Base-by-base conservation (phyloP, 2,797 vertebrate species). In the Aulostomus chinensis region DNA sequence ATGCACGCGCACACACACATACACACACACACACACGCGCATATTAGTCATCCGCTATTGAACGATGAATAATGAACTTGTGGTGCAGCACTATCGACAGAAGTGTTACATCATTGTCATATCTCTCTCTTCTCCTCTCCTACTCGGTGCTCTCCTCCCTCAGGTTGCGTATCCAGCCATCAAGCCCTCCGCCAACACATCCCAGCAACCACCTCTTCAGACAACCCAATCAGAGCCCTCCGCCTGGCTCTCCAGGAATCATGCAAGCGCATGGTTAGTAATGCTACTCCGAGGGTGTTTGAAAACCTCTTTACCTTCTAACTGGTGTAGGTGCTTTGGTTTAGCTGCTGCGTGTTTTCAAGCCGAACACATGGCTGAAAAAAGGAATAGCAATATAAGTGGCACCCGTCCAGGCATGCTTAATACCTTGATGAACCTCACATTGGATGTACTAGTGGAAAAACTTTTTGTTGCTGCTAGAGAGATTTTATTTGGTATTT, bases 141-240 rank as follows among this genome's bases (percentile, higher is more conserved):
- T 72, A 54, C 69, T 65, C 54, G 31, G 26, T 56, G 35, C 60
- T 43, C 32, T 82, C 53, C 68, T 47, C 76, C 79, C 50, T 7
- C 75, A 99, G 97, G 92, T 94, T 99, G 87, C 93, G 87, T 79
- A 99, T 99, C 81, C 95, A 98, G 84, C 95, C 96, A 37, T 96
- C 97, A 63, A 99, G 97, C 75, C 97, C 97, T 3, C 96, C 97
- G 36, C 97, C 96, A n/a, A 97, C 89, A 83, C 94, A 97, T 88
- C 93, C 96, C 73, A 98, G 88, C 88, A 98, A 98, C 86, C 96
- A 98, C 73, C 94, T 98, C 85, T 98, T 98, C 93, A 93, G 94
- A 81, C 94, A 94, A 12, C 88, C 95, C 62, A 94, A 95, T 88
- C 95, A 92, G 81, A 99, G 95, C 73, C 94, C 97, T 35, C 94